Base-by-base conservation (phyloP, 1,140 invertebrate species). In the Leptopilina boulardi region DNA sequence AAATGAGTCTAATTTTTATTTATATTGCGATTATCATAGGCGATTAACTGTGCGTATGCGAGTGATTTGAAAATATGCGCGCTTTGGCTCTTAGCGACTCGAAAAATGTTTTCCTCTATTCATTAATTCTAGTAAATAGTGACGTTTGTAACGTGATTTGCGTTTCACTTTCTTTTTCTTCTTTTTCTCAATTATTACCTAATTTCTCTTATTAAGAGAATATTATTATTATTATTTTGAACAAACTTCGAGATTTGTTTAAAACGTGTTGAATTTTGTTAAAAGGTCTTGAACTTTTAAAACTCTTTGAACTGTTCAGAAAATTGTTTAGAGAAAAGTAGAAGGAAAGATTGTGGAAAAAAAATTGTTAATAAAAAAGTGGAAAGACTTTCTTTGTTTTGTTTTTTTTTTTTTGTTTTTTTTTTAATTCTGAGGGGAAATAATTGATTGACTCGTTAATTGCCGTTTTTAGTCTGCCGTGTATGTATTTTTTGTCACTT, bases 1-100 rank as follows among this genome's bases (percentile, higher is more conserved):
- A 82, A 84, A 84, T 85, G 54, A 78, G 82, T 86, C 81, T 87
- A 85, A 87, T 86, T 86, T 38, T 85, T 85, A 85, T 74, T 80
- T 80, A 83, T 75, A 78, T 82, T 78, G 73, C 79, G 78, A 83
- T 79, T 83, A 81, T 81, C 75, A 84, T 66, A 66, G 59, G 41
- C 47, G 76, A 82, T 56, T 73, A 81, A 73, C 56, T 76, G 71
- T 59, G 73, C 42, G 77, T 72, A 75, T 72, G 73, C 54, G 59
- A 74, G 18, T 38, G 56, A 71, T 23, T 51, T 70, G 13, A 78
- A 75, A 41, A 11, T 34, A 56, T 51, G 70, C 70, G 75, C 70
- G 42, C 47, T 76, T 70, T 42, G 59, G 74, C 66, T 11, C 42
- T 26, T 26, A 70, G n/a, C 26, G 59, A 76, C 59, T 38, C 59